phyloP scores from a whole-genome alignment of 2,888 invertebrate genomes.

The Agrotis puta region DNA sequence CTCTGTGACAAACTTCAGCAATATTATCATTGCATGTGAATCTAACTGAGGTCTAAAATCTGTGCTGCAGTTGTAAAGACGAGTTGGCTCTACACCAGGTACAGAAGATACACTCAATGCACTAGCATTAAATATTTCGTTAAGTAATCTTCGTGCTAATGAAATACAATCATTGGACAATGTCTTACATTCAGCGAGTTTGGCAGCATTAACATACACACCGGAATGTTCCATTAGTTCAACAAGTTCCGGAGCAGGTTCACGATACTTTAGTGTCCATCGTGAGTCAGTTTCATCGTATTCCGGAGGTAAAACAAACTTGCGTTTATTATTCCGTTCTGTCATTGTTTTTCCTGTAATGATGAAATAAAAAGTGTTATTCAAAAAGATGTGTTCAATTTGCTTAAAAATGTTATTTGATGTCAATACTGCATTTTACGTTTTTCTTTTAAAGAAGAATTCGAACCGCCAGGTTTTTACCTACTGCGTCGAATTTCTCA shows the following conservation, averaged over 20 bases:
- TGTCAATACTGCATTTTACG: too few species aligned
- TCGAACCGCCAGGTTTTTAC: too few species aligned
- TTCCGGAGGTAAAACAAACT: background rate
- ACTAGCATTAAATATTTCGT: conserved; percentile 1
- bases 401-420: background rate
- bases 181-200: background rate
- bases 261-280: conserved; percentile 27
- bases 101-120: conserved; percentile 14
- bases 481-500: too few species aligned
- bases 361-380: too few species aligned
- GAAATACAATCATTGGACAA: background rate
- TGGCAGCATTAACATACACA: conserved; percentile 1
- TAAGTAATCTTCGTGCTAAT: conserved; percentile 11
- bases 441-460: too few species aligned
- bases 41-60: background rate
- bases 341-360: background rate
- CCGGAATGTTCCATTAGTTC: conserved; percentile 12
- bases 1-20: conserved; percentile 2
- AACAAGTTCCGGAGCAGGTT: background rate
- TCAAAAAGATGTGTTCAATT: background rate
- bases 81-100: background rate
- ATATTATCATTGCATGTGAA: background rate
- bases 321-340: background rate
- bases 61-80: background rate
- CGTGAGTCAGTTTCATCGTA: conserved; percentile 4